Evolutionary conservation across 2,888 invertebrate genomes (phyloP).

Genomic region (Drosophila meridiana): DNA sequence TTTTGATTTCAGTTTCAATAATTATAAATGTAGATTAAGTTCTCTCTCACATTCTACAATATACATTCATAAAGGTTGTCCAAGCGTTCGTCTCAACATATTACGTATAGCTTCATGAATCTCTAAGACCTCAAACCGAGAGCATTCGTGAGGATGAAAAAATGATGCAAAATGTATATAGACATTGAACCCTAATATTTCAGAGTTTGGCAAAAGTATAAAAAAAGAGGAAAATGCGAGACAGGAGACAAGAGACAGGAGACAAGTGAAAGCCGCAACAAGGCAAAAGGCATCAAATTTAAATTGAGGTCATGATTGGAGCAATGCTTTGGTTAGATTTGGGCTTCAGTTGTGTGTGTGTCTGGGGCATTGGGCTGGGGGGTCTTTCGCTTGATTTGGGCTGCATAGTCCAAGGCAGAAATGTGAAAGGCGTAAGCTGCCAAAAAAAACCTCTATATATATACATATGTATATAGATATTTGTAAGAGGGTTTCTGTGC

Average conservation of each 20-base stretch:
- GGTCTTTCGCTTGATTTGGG: background rate
- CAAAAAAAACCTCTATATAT: constrained; percentile 14
- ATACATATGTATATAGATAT: background rate
- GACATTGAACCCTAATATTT: constrained; percentile 77
- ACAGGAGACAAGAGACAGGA: constrained; percentile 5
- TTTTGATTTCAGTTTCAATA: background rate
- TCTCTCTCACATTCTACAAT: background rate
- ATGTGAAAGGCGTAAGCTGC: constrained; percentile 50
- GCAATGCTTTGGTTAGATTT: constrained; percentile 40
- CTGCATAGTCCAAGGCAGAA: constrained; percentile 32
- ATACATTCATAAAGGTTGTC: background rate
- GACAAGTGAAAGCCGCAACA: constrained; percentile 71
- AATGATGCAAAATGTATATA: constrained; percentile 61
- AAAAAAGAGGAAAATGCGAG: constrained; percentile 12
- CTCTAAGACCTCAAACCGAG: constrained; percentile 4
- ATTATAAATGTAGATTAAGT: background rate
- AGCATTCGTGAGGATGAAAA: constrained; percentile 21
- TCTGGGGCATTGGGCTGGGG: background rate
- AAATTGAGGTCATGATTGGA: constrained; percentile 83
- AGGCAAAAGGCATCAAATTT: constrained; percentile 79
- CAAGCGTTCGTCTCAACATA: too few species aligned
- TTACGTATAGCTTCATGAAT: background rate
- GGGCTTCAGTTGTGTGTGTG: constrained; percentile 11
- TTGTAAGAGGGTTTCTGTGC: constrained; percentile 34
- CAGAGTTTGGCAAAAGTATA: constrained; percentile 40